Base-by-base conservation (phyloP, 37 sponge, comb jelly and placozoan species). In the Spongia lamella region DNA sequence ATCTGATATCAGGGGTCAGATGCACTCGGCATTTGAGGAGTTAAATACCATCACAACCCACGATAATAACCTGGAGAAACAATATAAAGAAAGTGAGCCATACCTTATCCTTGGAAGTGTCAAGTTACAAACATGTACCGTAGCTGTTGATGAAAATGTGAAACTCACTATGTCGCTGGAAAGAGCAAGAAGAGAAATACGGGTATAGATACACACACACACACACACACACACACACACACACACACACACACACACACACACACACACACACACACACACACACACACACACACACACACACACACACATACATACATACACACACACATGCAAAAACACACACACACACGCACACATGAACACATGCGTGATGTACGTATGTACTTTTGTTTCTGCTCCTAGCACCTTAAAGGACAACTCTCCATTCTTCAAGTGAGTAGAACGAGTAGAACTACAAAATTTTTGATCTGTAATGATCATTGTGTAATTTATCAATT, bases 41-140 rank as follows among this genome's bases (percentile, higher is more conserved):
- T 37, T 90, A 21, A 55, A 21, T 7, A 63, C 76, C n/a, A 85
- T 93, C 68, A 93, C 94, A 3, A 93, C 90, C 13, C 84, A 93
- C 62, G 90, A 94, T 49, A 82, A 90, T 38, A 94, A 94, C 58
- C 60, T 90, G 52, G 94, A 94, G 59, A 79, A 70, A 53, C 94
- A 90, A 51, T 94, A 94, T 73, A 90, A 86, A 80, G 91, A 94
- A 70, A 78, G 92, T 92, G 19, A 71, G 79, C 38, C 7, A 38
- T 21, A 3, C 7, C 4, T 27, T n/a, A 11, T n/a, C 2, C 7
- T 15, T 17, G 47, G 49, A 22, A 29, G 7, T 9, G n/a, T 21
- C 1, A 11, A 43, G 22, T 61, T 16, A 7, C 25, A 1, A 7
- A 6, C 62, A 1, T 37, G 5, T 26, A 25, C 17, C 26, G 16